phyloP scores from a whole-genome alignment of 2,888 invertebrate species.

The Xanthorhoe designata region DNA sequence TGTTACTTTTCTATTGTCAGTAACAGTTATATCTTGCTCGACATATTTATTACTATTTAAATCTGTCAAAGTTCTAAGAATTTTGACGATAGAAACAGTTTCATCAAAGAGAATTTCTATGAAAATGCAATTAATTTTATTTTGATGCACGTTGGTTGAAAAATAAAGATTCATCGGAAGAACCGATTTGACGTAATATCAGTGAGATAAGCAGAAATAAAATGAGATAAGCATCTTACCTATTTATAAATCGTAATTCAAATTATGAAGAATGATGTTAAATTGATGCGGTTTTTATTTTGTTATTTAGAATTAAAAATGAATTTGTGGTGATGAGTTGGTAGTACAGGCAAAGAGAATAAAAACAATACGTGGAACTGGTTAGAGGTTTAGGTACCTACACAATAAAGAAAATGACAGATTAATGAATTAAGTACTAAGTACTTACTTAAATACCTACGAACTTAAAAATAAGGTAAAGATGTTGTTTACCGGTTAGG shows the following conservation, averaged over 20 bases:
- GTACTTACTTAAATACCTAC: too few species aligned
- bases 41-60: too few species aligned
- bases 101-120: constrained; percentile 9
- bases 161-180: constrained; percentile 37
- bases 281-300: not conserved
- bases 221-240: constrained; percentile 21
- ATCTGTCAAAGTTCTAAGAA: not conserved
- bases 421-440: too few species aligned
- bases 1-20: not conserved
- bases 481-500: too few species aligned
- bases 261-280: not conserved
- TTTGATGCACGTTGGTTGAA: constrained; percentile 34
- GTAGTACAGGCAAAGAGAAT: too few species aligned
- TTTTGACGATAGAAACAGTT: not conserved
- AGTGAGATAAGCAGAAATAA: constrained; percentile 18
- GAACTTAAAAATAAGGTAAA: too few species aligned
- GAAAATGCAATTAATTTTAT: constrained; percentile 28
- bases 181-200: constrained; percentile 49
- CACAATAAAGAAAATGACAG: too few species aligned
- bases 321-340: too few species aligned
- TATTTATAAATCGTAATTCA: constrained; percentile 24
- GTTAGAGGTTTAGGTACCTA: too few species aligned
- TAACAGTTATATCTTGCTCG: not conserved
- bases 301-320: too few species aligned
- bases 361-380: too few species aligned